phyloP scores from a whole-genome alignment of 2,113 vertebrate species.

The Callipepla californica region DNA sequence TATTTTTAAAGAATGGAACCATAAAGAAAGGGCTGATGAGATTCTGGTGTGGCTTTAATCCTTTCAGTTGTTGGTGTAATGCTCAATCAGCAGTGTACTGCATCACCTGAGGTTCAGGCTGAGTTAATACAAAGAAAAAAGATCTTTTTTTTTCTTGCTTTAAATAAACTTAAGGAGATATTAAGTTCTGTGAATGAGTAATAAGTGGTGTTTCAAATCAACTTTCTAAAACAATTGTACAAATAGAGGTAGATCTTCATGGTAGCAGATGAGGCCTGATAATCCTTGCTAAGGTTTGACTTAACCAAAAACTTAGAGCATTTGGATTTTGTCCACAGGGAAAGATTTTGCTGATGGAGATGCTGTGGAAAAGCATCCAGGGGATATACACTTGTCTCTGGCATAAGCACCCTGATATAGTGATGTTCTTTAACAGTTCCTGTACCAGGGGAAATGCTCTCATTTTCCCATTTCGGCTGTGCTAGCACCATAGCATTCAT shows the following conservation, averaged over 20 bases:
- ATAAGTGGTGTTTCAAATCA: neutral
- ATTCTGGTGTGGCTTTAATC: slow-evolving; percentile 20
- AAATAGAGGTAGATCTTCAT: neutral
- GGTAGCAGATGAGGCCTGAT: neutral
- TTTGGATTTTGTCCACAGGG: neutral
- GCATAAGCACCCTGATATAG: neutral
- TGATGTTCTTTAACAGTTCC: slow-evolving; percentile 4
- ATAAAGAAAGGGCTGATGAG: neutral
- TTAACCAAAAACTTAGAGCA: neutral
- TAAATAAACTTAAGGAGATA: neutral
- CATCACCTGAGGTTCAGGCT: neutral
- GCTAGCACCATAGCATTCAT: neutral
- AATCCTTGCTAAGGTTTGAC: neutral
- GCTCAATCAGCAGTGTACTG: neutral
- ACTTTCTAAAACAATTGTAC: neutral
- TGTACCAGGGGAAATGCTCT: neutral
- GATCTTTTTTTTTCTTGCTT: neutral
- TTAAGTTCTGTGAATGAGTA: neutral
- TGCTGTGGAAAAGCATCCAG: slow-evolving; percentile 2
- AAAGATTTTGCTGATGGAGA: slow-evolving; percentile 27
- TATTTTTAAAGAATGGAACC: neutral
- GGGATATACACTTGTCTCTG: neutral
- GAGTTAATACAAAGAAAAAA: neutral
- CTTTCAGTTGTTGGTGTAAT: neutral
- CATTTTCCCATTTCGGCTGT: neutral